Percentiles rank a stretch among this genome's conserved stretches.
These are phyloP conservation scores for Zaprionus ghesquierei DNA, from an alignment of 1,140 invertebrate species.

Conservation along the genomic window DNA sequence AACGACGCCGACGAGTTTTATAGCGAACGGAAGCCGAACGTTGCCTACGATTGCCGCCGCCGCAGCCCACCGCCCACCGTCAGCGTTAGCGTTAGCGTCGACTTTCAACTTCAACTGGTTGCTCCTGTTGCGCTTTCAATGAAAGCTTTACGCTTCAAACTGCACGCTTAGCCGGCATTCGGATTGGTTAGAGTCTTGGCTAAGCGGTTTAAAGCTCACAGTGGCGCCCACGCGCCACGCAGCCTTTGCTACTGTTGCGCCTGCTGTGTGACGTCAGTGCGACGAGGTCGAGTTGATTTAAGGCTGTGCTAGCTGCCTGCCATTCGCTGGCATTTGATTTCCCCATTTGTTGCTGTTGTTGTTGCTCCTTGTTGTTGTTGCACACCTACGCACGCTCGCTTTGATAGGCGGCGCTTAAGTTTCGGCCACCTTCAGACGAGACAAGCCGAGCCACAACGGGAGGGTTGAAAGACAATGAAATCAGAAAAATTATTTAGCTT, in stretches of 20 bases:
- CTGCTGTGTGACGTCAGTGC: slow-evolving; percentile 55
- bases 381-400: slow-evolving; percentile 55
- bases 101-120: slow-evolving; percentile 69
- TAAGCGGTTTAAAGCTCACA: slow-evolving; percentile 12
- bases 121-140: slow-evolving; percentile 71
- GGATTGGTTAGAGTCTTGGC: slow-evolving; percentile 45
- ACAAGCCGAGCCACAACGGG: not conserved
- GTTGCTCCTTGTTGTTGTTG: not conserved
- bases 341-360: slow-evolving; percentile 22
- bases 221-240: slow-evolving; percentile 43
- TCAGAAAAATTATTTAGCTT: slow-evolving; percentile 1
- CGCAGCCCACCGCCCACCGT: not conserved
- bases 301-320: slow-evolving; percentile 60
- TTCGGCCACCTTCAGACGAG: slow-evolving; percentile 20
- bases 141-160: slow-evolving; percentile 41
- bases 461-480: slow-evolving; percentile 47
- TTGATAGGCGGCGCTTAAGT: slow-evolving; percentile 60
- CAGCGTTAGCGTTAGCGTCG: not conserved
- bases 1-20: slow-evolving; percentile 62
- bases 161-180: not conserved
- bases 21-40: slow-evolving; percentile 56
- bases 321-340: slow-evolving; percentile 64
- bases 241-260: slow-evolving; percentile 9
- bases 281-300: slow-evolving; percentile 57
- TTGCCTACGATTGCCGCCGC: not conserved